phyloP scores from a whole-genome alignment of 2,888 invertebrate genomes.

The Sialis lutaria region DNA sequence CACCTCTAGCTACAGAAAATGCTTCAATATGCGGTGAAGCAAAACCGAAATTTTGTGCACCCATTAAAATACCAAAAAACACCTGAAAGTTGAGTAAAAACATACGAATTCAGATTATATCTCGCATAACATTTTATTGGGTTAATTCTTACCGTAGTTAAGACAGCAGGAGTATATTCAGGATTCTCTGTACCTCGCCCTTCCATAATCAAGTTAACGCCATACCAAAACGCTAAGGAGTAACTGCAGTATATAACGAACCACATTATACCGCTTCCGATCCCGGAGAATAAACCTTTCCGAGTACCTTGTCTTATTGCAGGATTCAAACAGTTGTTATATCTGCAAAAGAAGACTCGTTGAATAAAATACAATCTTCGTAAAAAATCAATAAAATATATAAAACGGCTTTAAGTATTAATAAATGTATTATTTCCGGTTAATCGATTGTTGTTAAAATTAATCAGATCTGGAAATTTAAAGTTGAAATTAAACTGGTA shows the following conservation, averaged over 20 bases:
- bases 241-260: constrained; percentile 56
- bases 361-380: no score
- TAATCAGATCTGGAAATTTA: no score
- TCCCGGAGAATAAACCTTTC: constrained; percentile 47
- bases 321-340: constrained; percentile 32
- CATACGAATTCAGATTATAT: no score
- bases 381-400: no score
- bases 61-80: constrained; percentile 63
- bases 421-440: no score
- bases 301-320: constrained; percentile 43
- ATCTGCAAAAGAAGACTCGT: constrained; percentile 23
- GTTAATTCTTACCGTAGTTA: constrained; percentile 43
- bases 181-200: constrained; percentile 35
- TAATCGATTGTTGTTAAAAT: no score
- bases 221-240: constrained; percentile 66
- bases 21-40: constrained; percentile 61
- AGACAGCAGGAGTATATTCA: constrained; percentile 47
- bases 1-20: constrained; percentile 49
- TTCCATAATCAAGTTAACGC: constrained; percentile 49
- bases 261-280: constrained; percentile 59
- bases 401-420: no score
- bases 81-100: constrained; percentile 26
- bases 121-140: no score
- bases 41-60: constrained; percentile 60
- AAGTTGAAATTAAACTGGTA: no score